phyloP scores from a whole-genome alignment of 2,113 vertebrate species.

The Heterotis niloticus region DNA sequence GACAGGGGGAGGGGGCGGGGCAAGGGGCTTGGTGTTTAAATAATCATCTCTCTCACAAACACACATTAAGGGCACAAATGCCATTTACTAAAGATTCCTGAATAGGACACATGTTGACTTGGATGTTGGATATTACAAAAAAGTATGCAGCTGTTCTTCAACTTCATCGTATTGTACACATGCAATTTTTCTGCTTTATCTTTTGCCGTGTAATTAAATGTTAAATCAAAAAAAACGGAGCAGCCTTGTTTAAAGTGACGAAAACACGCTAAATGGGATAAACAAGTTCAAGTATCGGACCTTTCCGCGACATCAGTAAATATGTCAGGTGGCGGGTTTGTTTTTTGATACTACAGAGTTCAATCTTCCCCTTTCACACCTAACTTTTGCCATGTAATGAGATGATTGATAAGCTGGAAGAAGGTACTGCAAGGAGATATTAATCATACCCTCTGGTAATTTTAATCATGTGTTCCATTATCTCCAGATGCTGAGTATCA shows the following conservation, averaged over 20 bases:
- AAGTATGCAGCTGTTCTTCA: not conserved
- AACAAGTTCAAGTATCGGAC: constrained; percentile 73
- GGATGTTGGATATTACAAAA: not conserved
- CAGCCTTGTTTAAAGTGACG: no score
- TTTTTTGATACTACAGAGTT: constrained; percentile 93
- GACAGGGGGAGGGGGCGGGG: constrained; percentile 64
- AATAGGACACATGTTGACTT: not conserved
- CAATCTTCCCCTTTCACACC: constrained; percentile 89
- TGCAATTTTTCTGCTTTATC: no score
- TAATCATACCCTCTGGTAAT: constrained; percentile 98
- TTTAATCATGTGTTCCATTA: constrained; percentile 97
- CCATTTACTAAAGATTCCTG: not conserved
- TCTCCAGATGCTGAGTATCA: constrained; percentile 97
- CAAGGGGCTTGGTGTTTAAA: constrained; percentile 61
- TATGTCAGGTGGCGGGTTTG: constrained; percentile 91
- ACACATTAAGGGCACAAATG: constrained; percentile 6
- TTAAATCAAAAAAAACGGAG: constrained; percentile 1
- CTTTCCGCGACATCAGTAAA: constrained; percentile 89
- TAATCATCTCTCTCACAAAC: constrained; percentile 26
- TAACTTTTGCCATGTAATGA: constrained; percentile 97
- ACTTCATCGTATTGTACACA: no score
- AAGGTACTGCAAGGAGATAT: constrained; percentile 99
- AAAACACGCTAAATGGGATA: constrained; percentile 46
- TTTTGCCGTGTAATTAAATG: not conserved
- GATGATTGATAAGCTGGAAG: constrained; percentile 99